These are phyloP conservation scores for Drosophila ironensis DNA, from an alignment of 1,140 invertebrate genomes.

Conservation along the genomic window DNA sequence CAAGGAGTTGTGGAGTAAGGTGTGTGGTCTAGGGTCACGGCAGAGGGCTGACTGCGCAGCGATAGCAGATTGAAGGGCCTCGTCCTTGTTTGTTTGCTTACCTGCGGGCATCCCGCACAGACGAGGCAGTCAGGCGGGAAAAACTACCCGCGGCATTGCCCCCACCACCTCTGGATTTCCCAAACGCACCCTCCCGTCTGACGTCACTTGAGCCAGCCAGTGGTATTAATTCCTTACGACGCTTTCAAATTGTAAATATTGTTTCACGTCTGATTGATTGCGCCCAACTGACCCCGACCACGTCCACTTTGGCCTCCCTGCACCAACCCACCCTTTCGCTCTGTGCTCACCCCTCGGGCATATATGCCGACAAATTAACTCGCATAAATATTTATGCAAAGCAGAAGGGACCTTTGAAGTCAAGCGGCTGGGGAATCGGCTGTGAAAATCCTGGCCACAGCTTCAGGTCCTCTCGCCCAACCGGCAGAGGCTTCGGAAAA, in stretches of 20 bases:
- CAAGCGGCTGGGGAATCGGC: conserved; percentile 16
- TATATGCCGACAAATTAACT: conserved; percentile 72
- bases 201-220: conserved; percentile 27
- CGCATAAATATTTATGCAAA: conserved; percentile 72
- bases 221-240: conserved; percentile 53
- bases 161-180: background rate
- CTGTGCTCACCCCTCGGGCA: background rate
- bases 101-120: conserved; percentile 44
- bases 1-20: background rate
- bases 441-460: conserved; percentile 16
- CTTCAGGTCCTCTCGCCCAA: background rate
- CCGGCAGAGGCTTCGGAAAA: too few relatives aligned
- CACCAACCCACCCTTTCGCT: background rate
- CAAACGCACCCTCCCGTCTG: conserved; percentile 16
- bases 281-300: conserved; percentile 10
- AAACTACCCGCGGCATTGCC: conserved; percentile 3
- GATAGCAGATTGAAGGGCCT: conserved; percentile 21
- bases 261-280: conserved; percentile 72
- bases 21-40: background rate
- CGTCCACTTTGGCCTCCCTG: background rate
- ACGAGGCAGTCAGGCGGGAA: conserved; percentile 28
- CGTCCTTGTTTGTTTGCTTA: conserved; percentile 44
- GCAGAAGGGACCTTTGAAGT: conserved; percentile 47
- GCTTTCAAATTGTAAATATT: conserved; percentile 71
- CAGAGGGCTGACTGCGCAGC: background rate